Conservation (phyloP, 2,797 vertebrate species). For the Rhinoraja longicauda region DNA sequence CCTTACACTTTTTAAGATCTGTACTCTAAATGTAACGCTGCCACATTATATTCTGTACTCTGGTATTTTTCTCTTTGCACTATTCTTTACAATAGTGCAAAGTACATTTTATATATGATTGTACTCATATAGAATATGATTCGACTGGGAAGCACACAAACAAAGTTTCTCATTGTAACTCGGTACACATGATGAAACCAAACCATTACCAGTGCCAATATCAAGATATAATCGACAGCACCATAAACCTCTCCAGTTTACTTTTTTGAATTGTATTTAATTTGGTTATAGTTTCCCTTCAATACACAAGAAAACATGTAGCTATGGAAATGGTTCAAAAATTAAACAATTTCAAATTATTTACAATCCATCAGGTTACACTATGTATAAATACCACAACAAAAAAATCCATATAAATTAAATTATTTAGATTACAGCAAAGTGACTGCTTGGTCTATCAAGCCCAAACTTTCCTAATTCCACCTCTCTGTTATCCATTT, state of each 20-base stretch:
- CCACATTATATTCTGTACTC: too few relatives aligned
- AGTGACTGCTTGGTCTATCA: not conserved
- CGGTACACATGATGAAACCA: too few relatives aligned
- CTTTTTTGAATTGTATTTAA: not conserved
- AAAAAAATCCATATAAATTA: not conserved
- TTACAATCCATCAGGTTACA: not conserved
- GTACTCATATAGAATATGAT: too few relatives aligned
- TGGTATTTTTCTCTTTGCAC: too few relatives aligned
- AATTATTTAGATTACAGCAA: not conserved
- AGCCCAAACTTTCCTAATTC: not conserved
- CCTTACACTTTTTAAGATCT: too few relatives aligned
- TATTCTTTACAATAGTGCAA: too few relatives aligned
- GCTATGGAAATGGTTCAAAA: not conserved
- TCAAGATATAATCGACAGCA: slow-evolving; percentile 44
- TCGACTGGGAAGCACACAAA: too few relatives aligned
- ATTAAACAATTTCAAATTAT: not conserved
- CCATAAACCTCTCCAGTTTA: not conserved
- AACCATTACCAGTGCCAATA: too few relatives aligned
- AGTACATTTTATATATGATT: too few relatives aligned
- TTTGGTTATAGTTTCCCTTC: not conserved
- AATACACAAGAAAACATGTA: too few relatives aligned
- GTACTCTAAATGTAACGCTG: too few relatives aligned
- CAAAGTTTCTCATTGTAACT: too few relatives aligned
- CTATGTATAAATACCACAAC: not conserved
- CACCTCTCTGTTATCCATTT: not conserved